Evolutionary conservation across 2,797 vertebrate species (phyloP).

Genomic region (Halcyon leucocephala): DNA sequence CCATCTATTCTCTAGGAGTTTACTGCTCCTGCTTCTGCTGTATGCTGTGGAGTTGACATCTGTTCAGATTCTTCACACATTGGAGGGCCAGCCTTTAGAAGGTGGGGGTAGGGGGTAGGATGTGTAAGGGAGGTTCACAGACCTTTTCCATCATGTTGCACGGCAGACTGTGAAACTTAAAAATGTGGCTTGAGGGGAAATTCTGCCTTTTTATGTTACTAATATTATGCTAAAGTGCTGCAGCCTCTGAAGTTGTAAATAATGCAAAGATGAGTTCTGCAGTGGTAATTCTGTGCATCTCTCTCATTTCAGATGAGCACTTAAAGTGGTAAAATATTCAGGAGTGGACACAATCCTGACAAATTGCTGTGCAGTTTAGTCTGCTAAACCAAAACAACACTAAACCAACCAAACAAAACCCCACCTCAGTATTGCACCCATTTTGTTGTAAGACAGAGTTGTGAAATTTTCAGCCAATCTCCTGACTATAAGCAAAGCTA

Average conservation of each 20-base stretch:
- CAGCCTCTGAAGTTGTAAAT: conserved; percentile 47
- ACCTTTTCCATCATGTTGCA: not conserved
- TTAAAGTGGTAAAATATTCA: conserved; percentile 47
- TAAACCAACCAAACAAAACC: not conserved
- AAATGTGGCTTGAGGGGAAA: conserved; percentile 17
- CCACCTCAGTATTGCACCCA: not conserved
- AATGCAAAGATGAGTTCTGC: conserved; percentile 31
- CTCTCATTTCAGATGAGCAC: not conserved
- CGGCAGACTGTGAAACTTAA: not conserved
- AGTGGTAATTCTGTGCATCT: conserved; percentile 15
- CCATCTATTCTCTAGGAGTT: not conserved
- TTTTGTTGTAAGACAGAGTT: not conserved
- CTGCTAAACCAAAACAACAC: not conserved
- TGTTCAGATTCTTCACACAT: not conserved
- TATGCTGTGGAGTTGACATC: not conserved
- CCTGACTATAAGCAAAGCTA: not conserved
- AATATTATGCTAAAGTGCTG: conserved; percentile 35
- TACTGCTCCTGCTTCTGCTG: not conserved
- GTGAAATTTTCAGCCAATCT: not conserved
- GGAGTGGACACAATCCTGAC: not conserved
- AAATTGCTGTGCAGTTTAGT: not conserved
- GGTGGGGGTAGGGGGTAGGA: not conserved
- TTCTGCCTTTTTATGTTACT: conserved; percentile 31
- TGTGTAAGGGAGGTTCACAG: not conserved
- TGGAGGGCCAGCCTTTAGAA: not conserved